Evolutionary conservation across 2,113 vertebrate species (phyloP).

Genomic region (Cisticola juncidis): DNA sequence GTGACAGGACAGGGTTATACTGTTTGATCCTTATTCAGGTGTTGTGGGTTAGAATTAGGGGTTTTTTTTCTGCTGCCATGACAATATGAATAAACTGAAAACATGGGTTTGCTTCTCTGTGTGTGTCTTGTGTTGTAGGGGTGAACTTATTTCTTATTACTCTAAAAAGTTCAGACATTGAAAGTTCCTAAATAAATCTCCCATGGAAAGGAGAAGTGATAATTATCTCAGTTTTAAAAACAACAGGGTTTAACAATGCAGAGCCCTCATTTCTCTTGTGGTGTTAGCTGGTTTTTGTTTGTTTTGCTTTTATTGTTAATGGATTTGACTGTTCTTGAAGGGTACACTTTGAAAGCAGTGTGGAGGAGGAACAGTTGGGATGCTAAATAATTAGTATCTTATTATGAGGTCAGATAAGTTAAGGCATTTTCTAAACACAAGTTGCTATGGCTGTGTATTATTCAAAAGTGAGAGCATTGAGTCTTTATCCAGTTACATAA

Average conservation of each 20-base stretch:
- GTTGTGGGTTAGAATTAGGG: neutral
- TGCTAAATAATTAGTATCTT: constrained; percentile 18
- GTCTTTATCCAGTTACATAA: neutral
- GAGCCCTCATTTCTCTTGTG: neutral
- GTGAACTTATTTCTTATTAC: neutral
- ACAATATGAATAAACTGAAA: neutral
- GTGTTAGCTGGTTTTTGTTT: neutral
- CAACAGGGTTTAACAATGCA: neutral
- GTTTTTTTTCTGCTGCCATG: neutral
- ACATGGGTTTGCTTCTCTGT: neutral
- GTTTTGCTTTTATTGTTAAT: neutral
- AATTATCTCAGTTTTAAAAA: neutral
- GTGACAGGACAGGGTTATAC: neutral
- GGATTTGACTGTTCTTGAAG: neutral
- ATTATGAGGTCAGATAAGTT: neutral
- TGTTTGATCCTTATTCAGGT: neutral
- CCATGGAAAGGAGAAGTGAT: neutral
- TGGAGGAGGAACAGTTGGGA: constrained; percentile 2
- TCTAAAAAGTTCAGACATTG: neutral
- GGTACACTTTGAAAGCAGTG: constrained; percentile 3
- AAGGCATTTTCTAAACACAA: neutral
- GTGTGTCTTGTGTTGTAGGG: neutral
- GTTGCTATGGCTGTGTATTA: neutral
- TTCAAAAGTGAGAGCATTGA: neutral
- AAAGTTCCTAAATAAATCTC: neutral